These are phyloP conservation scores for Rhynchomys soricoides DNA, from an alignment of 2,113 vertebrate species.

Conservation along the genomic window DNA sequence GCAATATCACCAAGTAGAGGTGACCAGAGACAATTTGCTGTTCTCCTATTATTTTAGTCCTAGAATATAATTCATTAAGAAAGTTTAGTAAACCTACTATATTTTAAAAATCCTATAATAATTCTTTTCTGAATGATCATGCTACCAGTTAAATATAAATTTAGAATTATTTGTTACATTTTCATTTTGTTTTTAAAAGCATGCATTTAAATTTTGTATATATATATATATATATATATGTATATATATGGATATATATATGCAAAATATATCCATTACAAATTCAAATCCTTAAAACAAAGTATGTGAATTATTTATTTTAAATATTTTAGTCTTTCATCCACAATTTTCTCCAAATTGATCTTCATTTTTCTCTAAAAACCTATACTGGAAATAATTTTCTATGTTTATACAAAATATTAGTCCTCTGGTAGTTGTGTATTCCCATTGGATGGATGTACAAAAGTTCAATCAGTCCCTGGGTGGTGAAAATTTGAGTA, in stretches of 20 bases:
- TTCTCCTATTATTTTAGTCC: neutral
- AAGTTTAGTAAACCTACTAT: neutral
- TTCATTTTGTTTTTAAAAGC: conserved; percentile 29
- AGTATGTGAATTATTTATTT: neutral
- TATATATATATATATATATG: neutral
- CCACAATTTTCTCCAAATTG: conserved; percentile 10
- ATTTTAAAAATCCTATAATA: neutral
- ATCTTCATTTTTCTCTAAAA: conserved; percentile 45
- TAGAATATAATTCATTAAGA: conserved; percentile 28
- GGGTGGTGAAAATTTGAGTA: conserved; percentile 54
- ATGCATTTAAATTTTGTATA: neutral
- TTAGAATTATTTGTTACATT: conserved; percentile 52
- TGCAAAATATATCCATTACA: conserved; percentile 30
- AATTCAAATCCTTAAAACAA: conserved; percentile 36
- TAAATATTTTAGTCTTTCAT: conserved; percentile 31
- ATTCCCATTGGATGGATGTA: conserved; percentile 37
- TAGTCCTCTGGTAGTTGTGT: conserved; percentile 17
- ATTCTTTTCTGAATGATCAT: conserved; percentile 39
- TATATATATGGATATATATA: neutral
- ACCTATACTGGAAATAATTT: conserved; percentile 15
- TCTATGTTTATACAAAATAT: conserved; percentile 16
- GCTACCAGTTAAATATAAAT: conserved; percentile 33
- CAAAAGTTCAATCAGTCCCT: conserved; percentile 34
- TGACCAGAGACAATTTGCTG: neutral
- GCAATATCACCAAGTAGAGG: neutral